A percentile compares a stretch with the other conserved stretches of the same genome.
Conservation (phyloP, 2,113 vertebrate species). For the Syrrhaptes paradoxus region DNA sequence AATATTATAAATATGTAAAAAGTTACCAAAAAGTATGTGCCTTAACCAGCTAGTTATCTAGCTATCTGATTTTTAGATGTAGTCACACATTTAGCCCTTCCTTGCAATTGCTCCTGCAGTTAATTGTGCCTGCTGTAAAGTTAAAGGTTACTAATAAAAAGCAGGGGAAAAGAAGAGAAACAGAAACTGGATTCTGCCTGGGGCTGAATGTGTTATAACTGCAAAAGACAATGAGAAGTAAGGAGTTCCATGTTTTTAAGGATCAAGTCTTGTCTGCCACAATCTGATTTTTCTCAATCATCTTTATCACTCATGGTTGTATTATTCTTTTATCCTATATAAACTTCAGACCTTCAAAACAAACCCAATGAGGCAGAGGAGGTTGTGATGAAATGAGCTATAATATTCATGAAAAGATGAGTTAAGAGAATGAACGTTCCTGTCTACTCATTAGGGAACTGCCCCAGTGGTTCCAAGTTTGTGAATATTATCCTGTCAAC, state of each 20-base stretch:
- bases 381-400: background rate
- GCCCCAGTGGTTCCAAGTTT: background rate
- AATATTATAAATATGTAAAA: background rate
- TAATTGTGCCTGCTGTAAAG: background rate
- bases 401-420: background rate
- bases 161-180: background rate
- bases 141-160: background rate
- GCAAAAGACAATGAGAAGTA: background rate
- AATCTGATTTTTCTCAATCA: conserved; percentile 2
- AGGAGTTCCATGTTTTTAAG: background rate
- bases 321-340: background rate
- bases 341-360: conserved; percentile 8
- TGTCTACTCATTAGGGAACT: background rate
- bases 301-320: background rate
- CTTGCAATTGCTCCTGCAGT: background rate
- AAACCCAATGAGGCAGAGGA: background rate
- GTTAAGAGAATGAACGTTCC: background rate
- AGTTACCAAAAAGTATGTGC: background rate
- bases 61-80: background rate
- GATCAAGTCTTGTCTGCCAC: background rate
- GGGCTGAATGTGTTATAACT: background rate
- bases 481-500: background rate
- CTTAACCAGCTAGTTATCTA: background rate
- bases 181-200: background rate
- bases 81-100: background rate